Evolutionary conservation across 2,797 vertebrate species (phyloP), one percentile per base, ranked within the genome.

Genomic region (Gastrophryne carolinensis): DNA sequence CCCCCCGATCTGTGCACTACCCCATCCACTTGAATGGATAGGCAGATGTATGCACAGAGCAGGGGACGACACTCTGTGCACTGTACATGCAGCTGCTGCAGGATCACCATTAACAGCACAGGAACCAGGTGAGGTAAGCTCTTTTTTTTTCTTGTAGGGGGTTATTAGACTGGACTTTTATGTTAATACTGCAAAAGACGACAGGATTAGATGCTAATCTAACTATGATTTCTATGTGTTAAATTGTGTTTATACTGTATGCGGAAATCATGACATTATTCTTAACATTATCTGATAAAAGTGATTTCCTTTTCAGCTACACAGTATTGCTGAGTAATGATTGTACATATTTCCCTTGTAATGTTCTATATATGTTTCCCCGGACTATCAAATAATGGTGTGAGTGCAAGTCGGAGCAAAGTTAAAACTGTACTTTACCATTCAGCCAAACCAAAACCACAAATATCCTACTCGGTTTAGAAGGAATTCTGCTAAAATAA

Each of bases 381-480:
- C 37, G 44, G 44, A 49, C 60, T 76, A n/a, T 62, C 49, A 41
- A 56, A 26, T 24, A 27, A 47, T 70, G 29, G 56, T 62, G 15
- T 19, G 3, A 62, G n/a, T 29, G 30, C 23, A 57, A 47, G 62
- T 35, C 37, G 19, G 29, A 69, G 56, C 8, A 41, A 47, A 67
- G 34, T 44, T 30, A 19, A 53, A 56, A n/a, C n/a, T 13, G 21
- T 62, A 63, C 50, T 26, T 47, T 75, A 32, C 17, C 35, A 17
- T 27, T 26, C 13, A 62, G 73, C 73, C 73, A 76, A 76, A 76
- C 74, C 74, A 76, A 76, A 76, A 76, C 74, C 74, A 70, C 74
- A 76, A 70, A 76, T 70, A 68, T 76, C 35, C 54, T 70, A 39
- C 65, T 70, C 47, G 66, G 56, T 63, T 70, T 69, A 47, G 66